These are phyloP conservation scores for Bradypus variegatus DNA, from an alignment of 2,797 vertebrate genomes.

Conservation along the genomic window DNA sequence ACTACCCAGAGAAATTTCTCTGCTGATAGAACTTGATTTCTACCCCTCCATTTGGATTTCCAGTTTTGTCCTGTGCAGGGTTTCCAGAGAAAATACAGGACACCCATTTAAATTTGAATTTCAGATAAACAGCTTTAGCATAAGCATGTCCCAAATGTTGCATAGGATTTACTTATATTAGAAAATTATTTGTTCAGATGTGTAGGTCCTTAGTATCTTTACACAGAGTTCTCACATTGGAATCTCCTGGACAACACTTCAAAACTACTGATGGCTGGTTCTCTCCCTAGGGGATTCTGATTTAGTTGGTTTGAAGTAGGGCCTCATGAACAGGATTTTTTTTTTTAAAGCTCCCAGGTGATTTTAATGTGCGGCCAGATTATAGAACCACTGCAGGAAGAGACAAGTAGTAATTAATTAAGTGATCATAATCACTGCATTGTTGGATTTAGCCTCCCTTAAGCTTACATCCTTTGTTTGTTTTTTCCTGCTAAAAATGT, in stretches of 20 bases:
- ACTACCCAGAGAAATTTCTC: not conserved
- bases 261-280: not conserved
- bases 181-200: not conserved
- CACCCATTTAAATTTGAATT: not conserved
- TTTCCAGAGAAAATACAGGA: slow-evolving; percentile 11
- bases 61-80: not conserved
- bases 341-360: not conserved
- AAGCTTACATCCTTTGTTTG: not conserved
- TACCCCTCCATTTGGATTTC: not conserved
- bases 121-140: not conserved
- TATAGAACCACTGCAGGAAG: not conserved
- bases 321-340: not conserved
- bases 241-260: not conserved
- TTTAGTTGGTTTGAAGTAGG: not conserved
- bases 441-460: not conserved
- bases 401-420: not conserved
- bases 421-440: not conserved
- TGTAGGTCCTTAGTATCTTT: not conserved
- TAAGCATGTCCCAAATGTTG: not conserved
- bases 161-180: not conserved
- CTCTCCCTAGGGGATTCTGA: not conserved
- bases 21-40: not conserved
- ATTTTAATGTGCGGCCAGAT: not conserved
- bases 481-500: slow-evolving; percentile 22
- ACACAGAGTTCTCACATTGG: not conserved